Evolutionary conservation across 2,113 vertebrate genomes (phyloP).

Genomic region (Apistogramma diplotaenia): DNA sequence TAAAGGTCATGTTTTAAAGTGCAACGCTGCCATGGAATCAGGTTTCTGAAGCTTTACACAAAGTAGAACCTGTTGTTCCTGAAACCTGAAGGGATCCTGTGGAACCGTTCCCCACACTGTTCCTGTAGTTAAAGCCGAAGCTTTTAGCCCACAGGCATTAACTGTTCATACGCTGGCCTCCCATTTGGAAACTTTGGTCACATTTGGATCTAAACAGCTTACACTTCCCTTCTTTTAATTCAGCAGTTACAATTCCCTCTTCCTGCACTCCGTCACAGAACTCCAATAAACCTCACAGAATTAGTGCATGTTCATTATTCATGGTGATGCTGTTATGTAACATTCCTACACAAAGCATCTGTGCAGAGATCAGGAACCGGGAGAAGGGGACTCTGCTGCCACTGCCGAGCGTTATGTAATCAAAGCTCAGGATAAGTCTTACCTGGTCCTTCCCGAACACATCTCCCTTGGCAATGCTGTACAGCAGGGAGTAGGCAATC

Average conservation of each 20-base stretch:
- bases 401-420: constrained; percentile 10
- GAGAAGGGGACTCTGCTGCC: not conserved
- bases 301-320: not conserved
- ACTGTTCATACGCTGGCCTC: not conserved
- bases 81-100: not conserved
- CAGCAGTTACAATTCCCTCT: not conserved
- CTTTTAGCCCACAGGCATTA: fast-evolving
- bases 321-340: constrained; percentile 32
- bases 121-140: not conserved
- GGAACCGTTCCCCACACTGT: fast-evolving
- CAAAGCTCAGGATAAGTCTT: not conserved
- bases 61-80: not conserved
- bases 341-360: not conserved
- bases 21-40: fast-evolving
- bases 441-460: constrained; percentile 98
- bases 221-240: no score
- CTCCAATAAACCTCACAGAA: not conserved
- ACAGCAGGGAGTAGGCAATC: constrained; percentile 95
- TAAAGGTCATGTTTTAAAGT: not conserved
- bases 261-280: no score
- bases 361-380: not conserved
- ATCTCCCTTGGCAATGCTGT: constrained; percentile 96
- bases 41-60: not conserved
- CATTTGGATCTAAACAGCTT: not conserved
- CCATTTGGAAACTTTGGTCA: not conserved